These are phyloP conservation scores for Euschistus heros DNA, from an alignment of 1,140 invertebrate genomes.

Conservation along the genomic window DNA sequence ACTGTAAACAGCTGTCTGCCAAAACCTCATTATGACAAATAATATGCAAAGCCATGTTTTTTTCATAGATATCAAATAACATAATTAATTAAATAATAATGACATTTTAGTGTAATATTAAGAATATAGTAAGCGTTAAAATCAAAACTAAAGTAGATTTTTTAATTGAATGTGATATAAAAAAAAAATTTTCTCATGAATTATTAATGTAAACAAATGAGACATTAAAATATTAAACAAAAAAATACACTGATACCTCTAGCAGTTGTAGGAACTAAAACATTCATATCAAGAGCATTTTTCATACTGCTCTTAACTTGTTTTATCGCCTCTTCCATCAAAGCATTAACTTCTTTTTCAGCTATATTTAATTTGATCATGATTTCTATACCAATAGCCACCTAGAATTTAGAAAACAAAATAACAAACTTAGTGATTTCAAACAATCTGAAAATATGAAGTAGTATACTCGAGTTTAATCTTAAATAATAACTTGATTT, in stretches of 20 bases:
- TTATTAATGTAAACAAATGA: neutral
- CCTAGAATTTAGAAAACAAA: conserved; percentile 34
- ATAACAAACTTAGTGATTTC: neutral
- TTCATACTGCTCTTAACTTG: conserved; percentile 47
- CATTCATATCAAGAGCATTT: conserved; percentile 45
- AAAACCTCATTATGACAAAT: too few relatives aligned
- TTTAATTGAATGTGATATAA: neutral
- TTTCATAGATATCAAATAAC: too few relatives aligned
- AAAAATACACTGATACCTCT: conserved; percentile 1
- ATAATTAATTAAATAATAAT: too few relatives aligned
- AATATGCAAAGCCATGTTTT: too few relatives aligned
- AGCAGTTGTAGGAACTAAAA: conserved; percentile 30
- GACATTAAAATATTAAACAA: neutral
- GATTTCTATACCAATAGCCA: conserved; percentile 55
- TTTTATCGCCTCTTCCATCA: conserved; percentile 41
- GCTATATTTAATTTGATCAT: conserved; percentile 58
- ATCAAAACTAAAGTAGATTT: neutral
- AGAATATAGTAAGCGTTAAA: neutral
- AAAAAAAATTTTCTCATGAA: neutral
- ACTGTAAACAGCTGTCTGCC: too few relatives aligned
- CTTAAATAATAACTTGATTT: conserved; percentile 42
- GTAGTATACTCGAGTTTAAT: too few relatives aligned
- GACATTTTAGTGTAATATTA: conserved; percentile 8
- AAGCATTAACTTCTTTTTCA: conserved; percentile 43
- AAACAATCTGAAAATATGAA: neutral